Base-by-base conservation (phyloP, 1,140 invertebrate species). In the Drosophila tani region DNA sequence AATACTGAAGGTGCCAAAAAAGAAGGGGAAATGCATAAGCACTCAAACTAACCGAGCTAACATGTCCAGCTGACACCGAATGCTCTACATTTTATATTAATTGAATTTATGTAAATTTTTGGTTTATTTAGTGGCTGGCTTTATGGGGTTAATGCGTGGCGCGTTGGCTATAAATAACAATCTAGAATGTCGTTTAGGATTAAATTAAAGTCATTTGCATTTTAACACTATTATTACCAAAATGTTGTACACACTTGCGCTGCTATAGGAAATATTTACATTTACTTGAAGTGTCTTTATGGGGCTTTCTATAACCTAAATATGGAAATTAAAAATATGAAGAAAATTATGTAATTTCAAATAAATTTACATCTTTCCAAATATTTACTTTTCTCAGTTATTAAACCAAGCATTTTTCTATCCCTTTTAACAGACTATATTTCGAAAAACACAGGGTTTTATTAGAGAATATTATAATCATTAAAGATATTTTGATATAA, bases 31-130 rank as follows among this genome's bases (percentile, higher is more conserved):
- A 69, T 46, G 64, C 60, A 51, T 24, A 53, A 43, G 35, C 58
- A 82, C 43, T 71, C 38, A 19, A 19, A 45, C 59, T 41, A 47
- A 49, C 53, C 40, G 19, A 50, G 64, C 74, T 17, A 53, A 60
- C 65, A 59, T 78, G 62, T 50, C 46, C 75, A 78, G 77, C 68
- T 82, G 82, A 75, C 79, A 86, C 73, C 64, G 66, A 78, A 78
- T 62, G 75, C 64, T 78, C 79, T 69, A 58, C 82, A 78, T 84
- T 78, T 82, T 71, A 58, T 76, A 73, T 74, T 80, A 73, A 77
- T 79, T 68, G 82, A 65, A 74, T 79, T 81, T 78, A 79, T 82
- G 78, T 75, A 70, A 86, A 86, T 79, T 79, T 78, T 73, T 21
- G 27, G 45, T 51, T 38, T 32, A 32, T 41, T 70, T 74, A 73